Percentiles rank a stretch among this genome's conserved stretches.
Conservation (phyloP, 2,113 vertebrate species). For the Heterocephalus glaber region DNA sequence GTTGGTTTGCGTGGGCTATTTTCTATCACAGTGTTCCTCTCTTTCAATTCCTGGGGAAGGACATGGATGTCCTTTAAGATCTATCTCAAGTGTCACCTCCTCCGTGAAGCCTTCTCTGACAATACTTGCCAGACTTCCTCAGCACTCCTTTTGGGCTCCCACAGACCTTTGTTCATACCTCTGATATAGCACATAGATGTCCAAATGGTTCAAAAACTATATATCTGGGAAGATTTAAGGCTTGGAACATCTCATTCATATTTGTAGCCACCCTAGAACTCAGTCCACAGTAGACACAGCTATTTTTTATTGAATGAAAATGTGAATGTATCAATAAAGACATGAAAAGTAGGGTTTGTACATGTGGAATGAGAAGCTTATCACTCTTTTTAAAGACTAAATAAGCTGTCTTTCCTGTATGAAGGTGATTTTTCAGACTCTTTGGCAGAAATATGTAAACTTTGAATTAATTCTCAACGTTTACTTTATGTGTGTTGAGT, state of each 20-base stretch:
- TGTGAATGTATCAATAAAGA: constrained; percentile 1
- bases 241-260: neutral
- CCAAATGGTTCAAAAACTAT: neutral
- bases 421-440: constrained; percentile 60
- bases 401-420: neutral
- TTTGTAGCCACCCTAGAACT: neutral
- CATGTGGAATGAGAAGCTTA: neutral
- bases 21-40: neutral
- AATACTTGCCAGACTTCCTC: neutral
- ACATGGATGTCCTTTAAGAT: neutral
- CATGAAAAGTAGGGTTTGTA: neutral
- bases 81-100: neutral
- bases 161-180: neutral
- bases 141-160: neutral
- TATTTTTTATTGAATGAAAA: constrained; percentile 34
- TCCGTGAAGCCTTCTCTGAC: neutral
- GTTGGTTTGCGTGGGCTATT: neutral
- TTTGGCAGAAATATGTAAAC: neutral
- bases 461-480: neutral
- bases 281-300: neutral
- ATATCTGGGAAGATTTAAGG: neutral
- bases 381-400: constrained; percentile 53
- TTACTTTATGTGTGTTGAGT: neutral
- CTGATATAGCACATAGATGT: neutral
- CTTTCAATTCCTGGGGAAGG: neutral